Base-by-base conservation (phyloP, 2,888 invertebrate genomes). In the Junonia oenone region DNA sequence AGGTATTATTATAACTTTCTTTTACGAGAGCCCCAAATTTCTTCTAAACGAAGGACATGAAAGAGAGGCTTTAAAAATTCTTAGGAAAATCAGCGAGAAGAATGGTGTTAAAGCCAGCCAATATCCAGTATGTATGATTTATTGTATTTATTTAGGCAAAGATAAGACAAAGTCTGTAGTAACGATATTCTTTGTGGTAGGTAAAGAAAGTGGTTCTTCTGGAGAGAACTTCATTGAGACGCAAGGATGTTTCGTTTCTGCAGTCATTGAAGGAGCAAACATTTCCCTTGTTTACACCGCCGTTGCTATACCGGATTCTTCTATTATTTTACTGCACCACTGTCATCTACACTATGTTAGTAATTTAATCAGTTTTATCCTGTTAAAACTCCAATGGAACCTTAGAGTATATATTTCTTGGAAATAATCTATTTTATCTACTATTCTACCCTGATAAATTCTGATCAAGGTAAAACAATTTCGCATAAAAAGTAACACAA, bases 21-120 rank as follows among this genome's bases (percentile, higher is more conserved):
- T 92, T 60, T 91, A 94, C n/a, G 95, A 95, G 72, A 95, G 94
- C 68, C 95, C 95, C 0, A 94, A 94, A 72, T 95, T 93, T 71
- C 75, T 95, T 1, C 91, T 94, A 78, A 91, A 92, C 26, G 87
- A 88, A 46, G 92, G 93, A 3, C 78, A 84, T 26, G 90, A 91
- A 55, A 85, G 90, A 0, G 91, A 93, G 61, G 94, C 94, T 0
- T 62, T 94, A n/a, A 63, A 81, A n/a, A 84, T 92, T 8, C 87
- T 94, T 57, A 75, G 73, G 54, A 83, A 75, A 56, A 92, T 95
- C 1, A 93, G 92, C 70, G 68, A 75, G 0, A 74, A 85, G 45
- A 94, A 94, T 68, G 91, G 91, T 5, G 66, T 68, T 1, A 35
- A 54, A 11, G 59, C 59, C 0, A 65, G 63, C 0, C 56, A 50